Conservation (phyloP, 2,113 vertebrate genomes). For the Gorsachius goisagi region DNA sequence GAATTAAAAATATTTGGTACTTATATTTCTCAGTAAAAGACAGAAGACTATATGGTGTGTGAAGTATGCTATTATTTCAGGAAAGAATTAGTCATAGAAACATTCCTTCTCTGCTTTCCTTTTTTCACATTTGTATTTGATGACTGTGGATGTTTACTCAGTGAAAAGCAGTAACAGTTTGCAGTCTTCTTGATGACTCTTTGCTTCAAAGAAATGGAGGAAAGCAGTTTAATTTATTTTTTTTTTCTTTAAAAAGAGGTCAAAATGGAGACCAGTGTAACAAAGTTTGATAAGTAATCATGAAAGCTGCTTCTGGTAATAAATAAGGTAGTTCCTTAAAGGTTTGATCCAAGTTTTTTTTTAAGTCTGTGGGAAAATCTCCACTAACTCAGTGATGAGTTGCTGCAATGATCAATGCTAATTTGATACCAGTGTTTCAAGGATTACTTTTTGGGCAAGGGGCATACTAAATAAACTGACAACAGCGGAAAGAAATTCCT, state of each 20-base stretch:
- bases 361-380: not conserved
- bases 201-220: not conserved
- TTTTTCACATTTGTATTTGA: not conserved
- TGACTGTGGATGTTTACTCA: slow-evolving; percentile 14
- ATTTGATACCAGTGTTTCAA: not conserved
- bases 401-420: not conserved
- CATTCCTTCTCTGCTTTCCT: not conserved
- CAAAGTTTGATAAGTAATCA: not conserved
- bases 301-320: not conserved
- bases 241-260: not conserved
- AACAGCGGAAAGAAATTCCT: not conserved
- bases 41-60: not conserved
- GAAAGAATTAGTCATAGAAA: not conserved
- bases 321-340: not conserved
- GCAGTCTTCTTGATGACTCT: not conserved
- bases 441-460: not conserved
- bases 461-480: not conserved
- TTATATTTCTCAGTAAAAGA: not conserved
- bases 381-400: not conserved
- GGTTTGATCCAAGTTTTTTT: not conserved
- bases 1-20: not conserved
- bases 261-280: not conserved
- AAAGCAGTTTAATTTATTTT: not conserved
- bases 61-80: not conserved
- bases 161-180: not conserved